These are phyloP conservation scores for Synergus laeviventris DNA, from an alignment of 2,888 invertebrate genomes.

Conservation along the genomic window DNA sequence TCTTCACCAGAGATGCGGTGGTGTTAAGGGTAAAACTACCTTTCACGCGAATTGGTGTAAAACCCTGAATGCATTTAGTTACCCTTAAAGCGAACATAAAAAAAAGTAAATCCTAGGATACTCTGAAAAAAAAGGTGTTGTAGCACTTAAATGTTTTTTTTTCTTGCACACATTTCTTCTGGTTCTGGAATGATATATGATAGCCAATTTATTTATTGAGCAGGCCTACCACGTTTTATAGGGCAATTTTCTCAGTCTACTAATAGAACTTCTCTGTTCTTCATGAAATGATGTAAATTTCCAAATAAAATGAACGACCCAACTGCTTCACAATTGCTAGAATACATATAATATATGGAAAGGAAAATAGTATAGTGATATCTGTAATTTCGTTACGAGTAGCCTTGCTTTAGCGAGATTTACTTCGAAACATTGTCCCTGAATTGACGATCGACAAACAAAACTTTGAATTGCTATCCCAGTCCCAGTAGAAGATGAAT, in stretches of 20 bases:
- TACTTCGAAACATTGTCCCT: neutral
- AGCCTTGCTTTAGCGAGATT: neutral
- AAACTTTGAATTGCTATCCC: constrained; percentile 10
- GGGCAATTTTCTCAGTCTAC: too few relatives aligned
- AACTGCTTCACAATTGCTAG: too few relatives aligned
- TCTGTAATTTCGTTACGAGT: neutral
- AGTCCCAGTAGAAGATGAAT: constrained; percentile 1
- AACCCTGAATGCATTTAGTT: neutral
- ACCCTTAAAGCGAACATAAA: neutral
- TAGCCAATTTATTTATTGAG: too few relatives aligned
- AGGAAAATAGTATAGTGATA: neutral
- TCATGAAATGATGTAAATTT: too few relatives aligned
- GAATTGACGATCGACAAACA: constrained; percentile 19
- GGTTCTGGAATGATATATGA: too few relatives aligned
- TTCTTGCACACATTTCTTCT: too few relatives aligned
- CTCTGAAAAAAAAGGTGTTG: neutral
- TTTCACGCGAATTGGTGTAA: constrained; percentile 23
- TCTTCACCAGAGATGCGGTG: neutral
- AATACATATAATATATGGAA: too few relatives aligned
- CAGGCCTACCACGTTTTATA: too few relatives aligned
- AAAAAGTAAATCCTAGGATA: neutral
- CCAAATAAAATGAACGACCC: too few relatives aligned
- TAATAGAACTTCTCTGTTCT: too few relatives aligned
- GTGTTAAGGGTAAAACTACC: constrained; percentile 1
- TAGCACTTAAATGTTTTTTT: too few relatives aligned